Evolutionary conservation across 2,888 invertebrate species (phyloP).

Genomic region (Iselma pallidipennis): DNA sequence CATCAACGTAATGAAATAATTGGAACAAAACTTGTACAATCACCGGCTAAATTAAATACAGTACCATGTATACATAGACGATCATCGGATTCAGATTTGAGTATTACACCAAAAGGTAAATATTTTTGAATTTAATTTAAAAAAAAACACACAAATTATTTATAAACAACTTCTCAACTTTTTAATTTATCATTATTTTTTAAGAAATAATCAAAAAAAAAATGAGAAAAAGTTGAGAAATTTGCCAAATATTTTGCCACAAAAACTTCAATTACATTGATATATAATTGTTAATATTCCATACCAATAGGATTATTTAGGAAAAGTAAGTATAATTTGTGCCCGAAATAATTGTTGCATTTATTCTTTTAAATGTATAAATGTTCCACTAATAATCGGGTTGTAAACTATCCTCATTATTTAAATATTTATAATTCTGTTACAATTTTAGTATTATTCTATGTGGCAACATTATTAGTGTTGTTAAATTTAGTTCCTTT

Average conservation of each 20-base stretch:
- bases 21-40: slow-evolving; percentile 60
- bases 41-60: slow-evolving; percentile 59
- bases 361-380: slow-evolving; percentile 27
- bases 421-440: too few relatives aligned
- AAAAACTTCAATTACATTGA: slow-evolving; percentile 17
- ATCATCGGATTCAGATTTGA: slow-evolving; percentile 92
- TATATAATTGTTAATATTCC: slow-evolving; percentile 23
- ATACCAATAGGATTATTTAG: slow-evolving; percentile 59
- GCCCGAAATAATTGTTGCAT: slow-evolving; percentile 35
- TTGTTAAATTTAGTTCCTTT: slow-evolving; percentile 22
- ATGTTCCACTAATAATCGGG: slow-evolving; percentile 16
- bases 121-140: neutral
- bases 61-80: slow-evolving; percentile 68
- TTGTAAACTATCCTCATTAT: slow-evolving; percentile 15
- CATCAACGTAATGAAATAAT: slow-evolving; percentile 61
- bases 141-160: too few relatives aligned
- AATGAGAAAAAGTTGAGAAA: neutral
- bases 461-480: slow-evolving; percentile 26
- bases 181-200: too few relatives aligned
- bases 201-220: too few relatives aligned
- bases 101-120: slow-evolving; percentile 90
- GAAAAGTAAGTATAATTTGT: slow-evolving; percentile 60
- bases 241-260: slow-evolving; percentile 5
- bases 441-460: slow-evolving; percentile 16
- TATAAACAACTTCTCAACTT: too few relatives aligned